Evolutionary conservation across 1,140 invertebrate genomes (phyloP), one percentile per base, ranked within the genome.

Genomic region (Aphelenchoides besseyi): DNA sequence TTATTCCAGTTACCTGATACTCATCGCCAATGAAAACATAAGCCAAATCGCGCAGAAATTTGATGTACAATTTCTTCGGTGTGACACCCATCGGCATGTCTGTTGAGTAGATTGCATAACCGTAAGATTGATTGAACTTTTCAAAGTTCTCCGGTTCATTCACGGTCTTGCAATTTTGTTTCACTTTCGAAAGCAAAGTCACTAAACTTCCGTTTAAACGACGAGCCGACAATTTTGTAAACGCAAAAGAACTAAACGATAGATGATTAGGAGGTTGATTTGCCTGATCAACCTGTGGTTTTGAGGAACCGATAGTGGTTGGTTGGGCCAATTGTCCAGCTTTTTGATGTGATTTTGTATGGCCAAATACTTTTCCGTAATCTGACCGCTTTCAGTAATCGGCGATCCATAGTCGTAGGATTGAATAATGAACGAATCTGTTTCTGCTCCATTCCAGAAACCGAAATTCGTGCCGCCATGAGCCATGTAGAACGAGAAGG

Each of bases 371-470:
- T 94, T 94, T 0, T 87, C 84, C n/a, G 92, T 93, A 0, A 89
- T 87, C 81, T 92, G 91, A 29, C 92, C 92, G 36, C 90, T 90
- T 86, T 94, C 92, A 61, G 88, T 89, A 53, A 93, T 85, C 0
- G 92, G 92, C 16, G 91, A 90, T 86, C 92, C 91, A 77, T 91
- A 93, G 85, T 93, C 92, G 81, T 93, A 93, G 53, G 91, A 92
- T 3, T 92, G 93, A 23, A 90, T 87, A 76, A 90, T 89, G 0
- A 90, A 89, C 35, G 2, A 2, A 26, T 74, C 76, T 62, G 37
- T 36, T 77, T 89, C 89, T 3, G 88, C 88, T n/a, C 90, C 90
- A 74, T 88, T 88, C 80, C 88, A 87, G 78, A 90, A 90, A 2
- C 89, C 90, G 82, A 89, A 91, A 79, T 88, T 90, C 0, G 90